phyloP scores from a whole-genome alignment of 1,140 invertebrate genomes.

The Drosophila sp. region DNA sequence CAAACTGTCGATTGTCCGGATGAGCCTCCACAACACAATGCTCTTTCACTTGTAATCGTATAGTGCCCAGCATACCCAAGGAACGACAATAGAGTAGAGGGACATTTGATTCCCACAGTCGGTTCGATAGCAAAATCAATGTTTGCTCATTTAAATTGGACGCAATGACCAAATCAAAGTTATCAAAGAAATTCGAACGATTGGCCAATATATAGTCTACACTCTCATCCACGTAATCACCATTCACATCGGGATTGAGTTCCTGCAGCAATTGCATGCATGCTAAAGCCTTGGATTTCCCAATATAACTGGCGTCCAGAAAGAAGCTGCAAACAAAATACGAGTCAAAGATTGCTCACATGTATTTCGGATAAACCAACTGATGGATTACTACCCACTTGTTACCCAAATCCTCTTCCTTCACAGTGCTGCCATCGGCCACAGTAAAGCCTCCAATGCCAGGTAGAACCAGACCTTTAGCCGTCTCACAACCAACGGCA shows the following conservation, averaged over 20 bases:
- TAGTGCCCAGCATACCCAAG: constrained; percentile 96
- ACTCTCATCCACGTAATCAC: constrained; percentile 95
- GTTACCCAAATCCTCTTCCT: constrained; percentile 95
- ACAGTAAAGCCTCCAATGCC: constrained; percentile 98
- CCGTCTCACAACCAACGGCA: constrained; percentile 96
- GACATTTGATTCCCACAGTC: constrained; percentile 93
- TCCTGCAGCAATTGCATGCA: constrained; percentile 93
- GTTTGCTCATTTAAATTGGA: constrained; percentile 92
- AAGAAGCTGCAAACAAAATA: constrained; percentile 88
- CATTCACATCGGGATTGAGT: constrained; percentile 96
- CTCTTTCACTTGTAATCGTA: constrained; percentile 95
- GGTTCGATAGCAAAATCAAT: constrained; percentile 89
- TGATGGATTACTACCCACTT: constrained; percentile 87
- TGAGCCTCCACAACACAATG: constrained; percentile 97
- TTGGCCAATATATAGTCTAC: constrained; percentile 92
- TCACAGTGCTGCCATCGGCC: constrained; percentile 94
- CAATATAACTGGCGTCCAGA: constrained; percentile 90
- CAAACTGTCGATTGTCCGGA: constrained; percentile 94
- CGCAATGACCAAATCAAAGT: constrained; percentile 94
- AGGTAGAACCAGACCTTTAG: constrained; percentile 97
- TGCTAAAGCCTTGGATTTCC: constrained; percentile 92
- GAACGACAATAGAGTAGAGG: constrained; percentile 94
- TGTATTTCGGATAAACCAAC: background rate
- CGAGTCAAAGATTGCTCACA: background rate
- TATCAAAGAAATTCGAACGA: constrained; percentile 93